Percentiles rank a stretch among this genome's conserved stretches.
Conservation (phyloP, 53 echinoderm and acorn worm species). For the Antedon mediterranea region DNA sequence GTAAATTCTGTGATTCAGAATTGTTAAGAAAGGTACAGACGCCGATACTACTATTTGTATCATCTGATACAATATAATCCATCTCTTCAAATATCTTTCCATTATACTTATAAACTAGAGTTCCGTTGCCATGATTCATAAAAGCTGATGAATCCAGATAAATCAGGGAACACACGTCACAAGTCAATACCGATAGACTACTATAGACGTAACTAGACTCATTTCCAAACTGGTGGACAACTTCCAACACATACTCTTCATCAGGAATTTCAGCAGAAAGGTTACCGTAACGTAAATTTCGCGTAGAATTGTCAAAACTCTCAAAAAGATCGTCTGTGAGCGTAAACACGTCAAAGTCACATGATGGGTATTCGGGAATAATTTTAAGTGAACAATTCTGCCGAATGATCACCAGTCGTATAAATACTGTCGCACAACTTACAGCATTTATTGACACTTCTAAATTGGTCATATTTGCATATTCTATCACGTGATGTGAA, state of each 20-base stretch:
- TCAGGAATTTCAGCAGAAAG: background rate
- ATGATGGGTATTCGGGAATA: background rate
- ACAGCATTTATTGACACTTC: background rate
- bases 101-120: background rate
- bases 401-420: background rate
- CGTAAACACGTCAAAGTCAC: background rate
- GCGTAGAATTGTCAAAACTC: background rate
- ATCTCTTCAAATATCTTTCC: background rate
- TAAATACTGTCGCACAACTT: background rate
- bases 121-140: background rate
- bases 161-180: background rate
- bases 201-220: background rate
- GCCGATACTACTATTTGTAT: background rate
- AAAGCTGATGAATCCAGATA: background rate
- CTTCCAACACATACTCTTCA: background rate
- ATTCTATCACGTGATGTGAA: background rate
- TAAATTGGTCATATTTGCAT: background rate
- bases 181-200: background rate
- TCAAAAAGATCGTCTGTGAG: background rate
- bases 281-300: background rate
- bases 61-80: background rate
- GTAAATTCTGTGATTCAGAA: background rate
- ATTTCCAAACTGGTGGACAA: background rate
- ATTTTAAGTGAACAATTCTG: background rate
- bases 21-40: background rate